phyloP scores from a whole-genome alignment of 1,140 invertebrate genomes.

The Diachasmimorpha longicaudata region DNA sequence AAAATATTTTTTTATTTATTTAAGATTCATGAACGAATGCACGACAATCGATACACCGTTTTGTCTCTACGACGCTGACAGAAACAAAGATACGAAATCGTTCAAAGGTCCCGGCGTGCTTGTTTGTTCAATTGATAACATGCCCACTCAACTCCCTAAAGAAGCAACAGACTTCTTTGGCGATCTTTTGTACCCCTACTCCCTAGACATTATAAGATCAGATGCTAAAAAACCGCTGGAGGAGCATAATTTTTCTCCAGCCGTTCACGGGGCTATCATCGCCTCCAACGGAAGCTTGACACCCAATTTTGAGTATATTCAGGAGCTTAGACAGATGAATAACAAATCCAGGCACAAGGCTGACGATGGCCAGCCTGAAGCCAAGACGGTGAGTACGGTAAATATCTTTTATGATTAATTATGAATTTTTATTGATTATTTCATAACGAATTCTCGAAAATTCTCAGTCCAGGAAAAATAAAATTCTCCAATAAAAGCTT shows the following conservation, averaged over 20 bases:
- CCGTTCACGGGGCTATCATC: conserved; percentile 91
- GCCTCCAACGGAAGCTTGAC: conserved; percentile 94
- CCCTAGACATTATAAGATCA: conserved; percentile 88
- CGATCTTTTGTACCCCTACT: conserved; percentile 87
- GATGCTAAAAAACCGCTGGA: conserved; percentile 86
- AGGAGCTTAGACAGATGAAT: conserved; percentile 76
- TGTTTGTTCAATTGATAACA: conserved; percentile 99
- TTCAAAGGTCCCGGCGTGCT: conserved; percentile 96
- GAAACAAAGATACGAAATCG: conserved; percentile 96
- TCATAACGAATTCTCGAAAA: too few relatives aligned
- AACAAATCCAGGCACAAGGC: conserved; percentile 53
- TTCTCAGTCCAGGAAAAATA: too few relatives aligned
- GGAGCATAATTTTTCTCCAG: conserved; percentile 77
- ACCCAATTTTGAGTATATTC: conserved; percentile 93
- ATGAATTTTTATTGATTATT: not conserved
- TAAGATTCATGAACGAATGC: conserved; percentile 96
- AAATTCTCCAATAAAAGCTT: too few relatives aligned
- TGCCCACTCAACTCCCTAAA: conserved; percentile 97
- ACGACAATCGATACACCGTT: conserved; percentile 99
- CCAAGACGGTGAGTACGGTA: conserved; percentile 34
- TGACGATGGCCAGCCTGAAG: conserved; percentile 44
- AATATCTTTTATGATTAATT: conserved; percentile 11
- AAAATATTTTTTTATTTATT: not conserved
- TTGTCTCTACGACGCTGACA: conserved; percentile 97
- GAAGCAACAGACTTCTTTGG: conserved; percentile 99